Base-by-base conservation (phyloP, 1,140 invertebrate genomes). In the Drosophila biarmipes region DNA sequence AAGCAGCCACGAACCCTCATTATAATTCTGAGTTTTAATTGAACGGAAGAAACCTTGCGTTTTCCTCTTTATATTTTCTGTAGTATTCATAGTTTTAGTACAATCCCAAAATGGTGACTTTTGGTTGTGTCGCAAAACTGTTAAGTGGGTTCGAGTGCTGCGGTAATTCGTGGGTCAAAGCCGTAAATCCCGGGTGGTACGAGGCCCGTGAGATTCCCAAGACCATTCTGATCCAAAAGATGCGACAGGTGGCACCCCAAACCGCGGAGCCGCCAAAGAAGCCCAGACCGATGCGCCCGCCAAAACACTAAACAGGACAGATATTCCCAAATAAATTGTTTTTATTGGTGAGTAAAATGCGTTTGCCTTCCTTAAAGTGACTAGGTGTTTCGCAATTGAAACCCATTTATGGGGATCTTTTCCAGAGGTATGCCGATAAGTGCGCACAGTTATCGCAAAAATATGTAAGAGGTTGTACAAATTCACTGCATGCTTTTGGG, bases 141-240 rank as follows among this genome's bases (percentile, higher is more conserved):
- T 45, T 85, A 7, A 37, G 48, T 0, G 21, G 31, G 11, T 34
- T 62, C 0, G 27, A 80, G 11, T 35, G 51, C 34, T 24, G 8
- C 1, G 52, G 7, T 6, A 58, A 51, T 11, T 29, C 24, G 5
- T 85, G 81, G 81, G 6, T 85, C 0, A 54, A 67, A 14, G 48
- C 49, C 0, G 81, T 86, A 0, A 85, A 85, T 71, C 81, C 81
- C 0, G 11, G 52, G n/a, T 85, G 81, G 81, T 86, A 80, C 19
- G 56, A 63, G 37, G 73, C 63, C 0, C 63, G 73, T 2, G 37
- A 56, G 2, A 24, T 86, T 1, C 77, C 81, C 1, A 85, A 34
- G 11, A 77, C 56, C 0, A 5, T 73, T 4, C 42, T 85, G 0
- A 62, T 7, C 0, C 35, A 76, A 3, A 77, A 68, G 24, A 34